Evolutionary conservation across 2,797 vertebrate species (phyloP), one percentile per base, ranked within the genome.

Genomic region (Scolopax rusticola): DNA sequence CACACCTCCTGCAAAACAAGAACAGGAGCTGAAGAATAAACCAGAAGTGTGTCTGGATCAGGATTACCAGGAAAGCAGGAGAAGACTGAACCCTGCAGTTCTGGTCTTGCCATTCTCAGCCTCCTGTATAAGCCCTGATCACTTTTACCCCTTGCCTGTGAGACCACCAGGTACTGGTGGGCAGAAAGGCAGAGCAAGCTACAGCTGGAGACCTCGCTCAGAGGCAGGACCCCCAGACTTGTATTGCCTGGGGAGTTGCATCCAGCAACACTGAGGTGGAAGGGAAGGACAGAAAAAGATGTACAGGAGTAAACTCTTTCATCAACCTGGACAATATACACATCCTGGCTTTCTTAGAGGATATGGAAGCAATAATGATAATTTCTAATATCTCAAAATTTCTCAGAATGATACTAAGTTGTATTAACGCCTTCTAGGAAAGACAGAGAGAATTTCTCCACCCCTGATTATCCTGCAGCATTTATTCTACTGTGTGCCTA

Each of bases 141-240:
- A 48, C 47, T 48, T 53, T 23, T 20, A 12, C 15, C 30, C 18
- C 9, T 8, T 6, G 28, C 68, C 53, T 3, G 6, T 67, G 56
- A 67, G 63, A 40, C 18, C 27, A 63, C 12, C 0, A 0, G 28
- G 33, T 54, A 43, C 18, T 5, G 23, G 18, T 9, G 36, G 36
- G 21, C 43, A 85, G 50, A 80, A 60, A 60, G 27, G 51, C 54
- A 87, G 47, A 60, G 47, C n/a, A 50, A 38, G 54, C 50, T 54
- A n/a, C 57, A 76, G 63, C 67, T 80, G 53, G 38, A 82, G 33
- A n/a, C 5, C 11, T 28, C 30, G 38, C 59, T 23, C 53, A n/a
- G 25, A 36, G 32, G 8, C n/a, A 75, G 36, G 21, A 82, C 3
- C 73, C 50, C 32, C 57, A 64, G 30, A 38, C 23, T 57, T 25